Conservation (phyloP, 2,797 vertebrate genomes). For the Balearica regulorum region DNA sequence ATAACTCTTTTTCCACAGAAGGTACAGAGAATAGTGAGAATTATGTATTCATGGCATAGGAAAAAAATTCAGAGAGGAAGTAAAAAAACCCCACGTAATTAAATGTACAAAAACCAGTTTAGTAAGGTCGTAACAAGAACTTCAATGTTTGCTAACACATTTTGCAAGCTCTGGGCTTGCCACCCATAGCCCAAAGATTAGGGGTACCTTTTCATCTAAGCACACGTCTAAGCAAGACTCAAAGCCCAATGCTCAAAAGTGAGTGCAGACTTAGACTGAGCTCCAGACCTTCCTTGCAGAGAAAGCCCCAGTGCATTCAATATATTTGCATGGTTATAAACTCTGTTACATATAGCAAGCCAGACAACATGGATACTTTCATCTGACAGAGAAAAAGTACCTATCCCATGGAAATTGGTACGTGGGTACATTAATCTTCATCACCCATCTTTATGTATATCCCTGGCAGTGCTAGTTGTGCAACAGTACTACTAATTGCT, state of each 20-base stretch:
- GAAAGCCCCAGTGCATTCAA: neutral
- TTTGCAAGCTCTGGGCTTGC: neutral
- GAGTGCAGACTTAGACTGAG: neutral
- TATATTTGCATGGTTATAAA: neutral
- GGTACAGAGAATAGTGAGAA: neutral
- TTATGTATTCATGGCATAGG: neutral
- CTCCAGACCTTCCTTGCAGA: neutral
- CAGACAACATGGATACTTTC: neutral
- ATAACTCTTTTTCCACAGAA: neutral
- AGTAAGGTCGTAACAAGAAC: neutral
- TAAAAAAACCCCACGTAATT: neutral
- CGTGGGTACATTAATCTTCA: neutral
- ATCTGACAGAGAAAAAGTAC: neutral
- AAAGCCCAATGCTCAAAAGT: neutral
- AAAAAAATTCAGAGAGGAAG: neutral
- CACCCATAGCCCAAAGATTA: neutral
- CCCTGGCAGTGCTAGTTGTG: neutral
- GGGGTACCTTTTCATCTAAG: neutral
- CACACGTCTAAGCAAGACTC: rapidly evolving
- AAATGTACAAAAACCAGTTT: neutral
- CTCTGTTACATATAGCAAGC: neutral
- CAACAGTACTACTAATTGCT: neutral
- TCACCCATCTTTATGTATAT: neutral
- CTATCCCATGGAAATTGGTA: neutral
- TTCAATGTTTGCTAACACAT: neutral